Percentiles rank a stretch among this genome's conserved stretches.
Evolutionary conservation across 2,888 invertebrate species (phyloP).

Genomic region (Dione vanillae): DNA sequence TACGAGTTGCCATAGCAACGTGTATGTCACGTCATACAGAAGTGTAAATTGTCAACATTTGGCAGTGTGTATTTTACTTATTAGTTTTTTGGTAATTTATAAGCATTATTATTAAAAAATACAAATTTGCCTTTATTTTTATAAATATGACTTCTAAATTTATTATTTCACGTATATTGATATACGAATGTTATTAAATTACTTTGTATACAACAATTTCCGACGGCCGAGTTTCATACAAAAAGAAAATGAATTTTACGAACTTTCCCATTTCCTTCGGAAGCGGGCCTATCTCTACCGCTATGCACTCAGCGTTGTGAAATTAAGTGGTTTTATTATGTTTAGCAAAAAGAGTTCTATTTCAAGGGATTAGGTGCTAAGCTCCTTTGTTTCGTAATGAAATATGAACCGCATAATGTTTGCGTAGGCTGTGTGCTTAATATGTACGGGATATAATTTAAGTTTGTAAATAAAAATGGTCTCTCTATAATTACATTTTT

Average conservation of each 20-base stretch:
- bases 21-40: no score
- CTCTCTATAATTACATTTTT: background rate
- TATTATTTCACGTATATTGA: no score
- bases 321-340: conserved; percentile 9
- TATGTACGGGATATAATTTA: background rate
- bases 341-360: background rate
- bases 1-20: no score
- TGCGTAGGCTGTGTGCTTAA: conserved; percentile 7
- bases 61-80: no score
- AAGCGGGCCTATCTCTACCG: conserved; percentile 15
- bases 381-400: background rate
- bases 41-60: no score
- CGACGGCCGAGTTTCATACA: background rate
- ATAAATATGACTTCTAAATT: no score
- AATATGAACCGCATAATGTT: conserved; percentile 19
- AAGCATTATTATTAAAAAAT: no score
- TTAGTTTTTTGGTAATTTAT: no score
- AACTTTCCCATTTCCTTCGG: conserved; percentile 19
- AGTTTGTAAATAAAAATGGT: background rate
- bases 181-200: background rate
- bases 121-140: no score
- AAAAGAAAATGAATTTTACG: conserved; percentile 6
- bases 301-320: conserved; percentile 11
- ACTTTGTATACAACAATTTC: conserved; percentile 22
- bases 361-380: background rate